Evolutionary conservation across 2,888 invertebrate species (phyloP), one percentile per base, ranked within the genome.

Genomic region (Polydesmus complanatus): DNA sequence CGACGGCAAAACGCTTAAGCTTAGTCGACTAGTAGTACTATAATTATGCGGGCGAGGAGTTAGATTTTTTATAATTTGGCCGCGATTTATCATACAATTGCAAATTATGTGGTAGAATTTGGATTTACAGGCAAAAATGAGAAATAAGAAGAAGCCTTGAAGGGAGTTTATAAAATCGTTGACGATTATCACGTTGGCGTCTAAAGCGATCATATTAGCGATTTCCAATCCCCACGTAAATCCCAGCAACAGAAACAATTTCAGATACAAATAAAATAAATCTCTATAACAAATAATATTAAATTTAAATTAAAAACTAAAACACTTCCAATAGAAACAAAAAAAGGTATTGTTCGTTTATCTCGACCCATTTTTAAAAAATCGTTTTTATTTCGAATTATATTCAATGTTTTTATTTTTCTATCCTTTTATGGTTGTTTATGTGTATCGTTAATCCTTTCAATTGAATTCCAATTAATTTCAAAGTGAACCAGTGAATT

Each of bases 51-150:
- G 37, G 5, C 37, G 37, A 8, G 5, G 37, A 8, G 5, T 5
- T 14, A 37, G 14, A 8, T 37, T 14, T 37, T 37, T 37, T 14
- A 37, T 5, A 8, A 14, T 8, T 37, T 8, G 8, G 8, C 37
- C 37, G 14, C 37, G 37, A 5, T 37, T 37, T 8, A 37, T 5
- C 37, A 37, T 8, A 37, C 37, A 37, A 14, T 14, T 14, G 19
- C 5, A 51, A 51, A 51, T 8, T 5, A 19, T 5, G 19, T 51
- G n/a, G 19, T 14, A 51, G 3, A 51, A 8, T 51, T 51, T 51
- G 3, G 51, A n/a, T 51, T 51, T 51, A n/a, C 51, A 51, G 8
- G 51, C 51, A 51, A 51, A 51, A 21, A 51, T 51, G 19, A 51
- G n/a, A 22, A 22, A 51, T 19, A 51, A 21, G 19, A 51, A 51